Conservation (phyloP, 2,113 vertebrate species). For the Mystacornis crossleyi region DNA sequence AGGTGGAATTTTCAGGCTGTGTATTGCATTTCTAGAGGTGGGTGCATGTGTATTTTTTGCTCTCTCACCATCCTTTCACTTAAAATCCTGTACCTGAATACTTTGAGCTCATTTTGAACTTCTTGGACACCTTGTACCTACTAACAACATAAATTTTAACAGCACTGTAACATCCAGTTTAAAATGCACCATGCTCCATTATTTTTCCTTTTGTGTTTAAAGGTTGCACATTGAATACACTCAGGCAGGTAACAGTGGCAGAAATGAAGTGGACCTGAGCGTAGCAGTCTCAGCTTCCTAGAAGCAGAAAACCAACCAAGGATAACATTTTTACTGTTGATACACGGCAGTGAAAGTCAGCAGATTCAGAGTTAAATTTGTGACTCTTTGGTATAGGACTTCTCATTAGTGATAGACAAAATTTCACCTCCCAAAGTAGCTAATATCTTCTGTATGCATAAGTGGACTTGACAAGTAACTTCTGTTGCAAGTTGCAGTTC, state of each 20-base stretch:
- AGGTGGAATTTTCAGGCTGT: slow-evolving; percentile 61
- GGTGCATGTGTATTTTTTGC: neutral
- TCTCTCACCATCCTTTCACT: neutral
- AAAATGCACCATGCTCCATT: neutral
- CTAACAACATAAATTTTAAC: neutral
- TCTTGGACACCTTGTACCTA: neutral
- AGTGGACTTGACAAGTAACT: neutral
- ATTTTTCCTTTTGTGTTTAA: neutral
- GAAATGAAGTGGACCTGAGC: neutral
- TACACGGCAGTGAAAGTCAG: neutral
- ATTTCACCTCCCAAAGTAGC: neutral
- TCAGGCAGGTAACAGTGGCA: neutral
- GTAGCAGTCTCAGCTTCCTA: neutral
- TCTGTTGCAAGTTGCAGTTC: neutral
- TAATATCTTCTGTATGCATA: neutral
- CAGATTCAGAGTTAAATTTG: neutral
- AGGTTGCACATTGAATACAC: neutral
- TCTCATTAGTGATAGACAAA: neutral
- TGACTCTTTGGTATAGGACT: neutral
- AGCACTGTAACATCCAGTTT: neutral
- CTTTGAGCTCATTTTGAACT: neutral
- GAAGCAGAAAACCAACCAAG: neutral
- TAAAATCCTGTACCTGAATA: neutral
- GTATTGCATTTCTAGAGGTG: slow-evolving; percentile 53
- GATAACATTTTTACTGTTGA: neutral